Evolutionary conservation across 2,797 vertebrate species (phyloP).

Genomic region (Novumbra hubbsi): DNA sequence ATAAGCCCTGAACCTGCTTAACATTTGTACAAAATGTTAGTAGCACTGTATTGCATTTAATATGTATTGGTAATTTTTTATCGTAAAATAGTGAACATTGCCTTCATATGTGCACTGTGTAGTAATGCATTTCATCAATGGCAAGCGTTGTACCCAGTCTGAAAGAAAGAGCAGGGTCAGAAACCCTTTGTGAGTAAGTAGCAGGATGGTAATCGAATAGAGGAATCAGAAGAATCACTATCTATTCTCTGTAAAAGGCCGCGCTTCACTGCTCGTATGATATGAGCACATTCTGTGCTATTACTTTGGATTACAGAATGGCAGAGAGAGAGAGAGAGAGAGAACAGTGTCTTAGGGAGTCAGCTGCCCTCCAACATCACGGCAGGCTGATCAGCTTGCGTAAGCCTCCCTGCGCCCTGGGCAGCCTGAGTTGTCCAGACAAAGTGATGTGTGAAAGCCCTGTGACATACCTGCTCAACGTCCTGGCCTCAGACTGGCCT

Average conservation of each 20-base stretch:
- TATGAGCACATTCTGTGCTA: slow-evolving; percentile 15
- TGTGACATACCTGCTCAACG: neutral
- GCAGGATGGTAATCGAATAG: neutral
- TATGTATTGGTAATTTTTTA: neutral
- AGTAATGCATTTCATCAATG: neutral
- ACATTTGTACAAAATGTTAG: neutral
- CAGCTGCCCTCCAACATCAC: slow-evolving; percentile 38
- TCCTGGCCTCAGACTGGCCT: neutral
- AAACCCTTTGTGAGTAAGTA: neutral
- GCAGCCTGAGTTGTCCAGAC: slow-evolving; percentile 54
- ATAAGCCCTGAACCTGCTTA: neutral
- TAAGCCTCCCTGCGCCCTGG: slow-evolving; percentile 43
- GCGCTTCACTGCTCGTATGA: slow-evolving; percentile 8
- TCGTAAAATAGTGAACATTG: neutral
- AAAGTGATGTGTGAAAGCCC: slow-evolving; percentile 6
- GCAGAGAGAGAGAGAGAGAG: slow-evolving; percentile 8
- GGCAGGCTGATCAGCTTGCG: slow-evolving; percentile 48
- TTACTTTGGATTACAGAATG: slow-evolving; percentile 19
- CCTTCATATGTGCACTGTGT: neutral
- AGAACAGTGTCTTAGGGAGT: neutral
- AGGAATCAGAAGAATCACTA: neutral
- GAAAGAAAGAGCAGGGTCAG: neutral
- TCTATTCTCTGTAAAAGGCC: slow-evolving; percentile 21
- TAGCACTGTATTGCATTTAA: neutral
- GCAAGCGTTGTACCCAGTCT: neutral